These are phyloP conservation scores for Heliconius ethilla DNA, from an alignment of 2,888 invertebrate species.

Conservation along the genomic window DNA sequence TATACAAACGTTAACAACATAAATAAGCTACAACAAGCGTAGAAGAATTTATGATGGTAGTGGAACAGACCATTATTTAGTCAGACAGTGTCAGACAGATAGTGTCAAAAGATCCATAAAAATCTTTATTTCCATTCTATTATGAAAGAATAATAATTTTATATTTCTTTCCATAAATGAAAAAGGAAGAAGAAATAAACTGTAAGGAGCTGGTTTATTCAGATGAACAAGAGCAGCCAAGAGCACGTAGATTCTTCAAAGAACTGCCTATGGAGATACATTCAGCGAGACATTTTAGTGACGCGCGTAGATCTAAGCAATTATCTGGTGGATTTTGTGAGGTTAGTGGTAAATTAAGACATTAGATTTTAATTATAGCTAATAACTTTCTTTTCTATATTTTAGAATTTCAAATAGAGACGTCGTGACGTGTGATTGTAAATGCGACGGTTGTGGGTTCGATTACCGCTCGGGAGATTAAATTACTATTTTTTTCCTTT, in stretches of 20 bases:
- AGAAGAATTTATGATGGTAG: too few relatives aligned
- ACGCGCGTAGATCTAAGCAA: conserved; percentile 50
- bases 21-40: too few relatives aligned
- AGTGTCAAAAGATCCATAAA: not conserved
- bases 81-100: too few relatives aligned
- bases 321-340: conserved; percentile 70
- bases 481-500: too few relatives aligned
- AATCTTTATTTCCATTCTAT: not conserved
- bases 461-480: not conserved
- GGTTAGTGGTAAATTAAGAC: conserved; percentile 49
- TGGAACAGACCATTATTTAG: too few relatives aligned
- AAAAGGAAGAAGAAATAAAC: conserved; percentile 61
- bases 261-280: conserved; percentile 52
- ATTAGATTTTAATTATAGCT: too few relatives aligned
- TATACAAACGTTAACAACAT: too few relatives aligned
- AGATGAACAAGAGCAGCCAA: conserved; percentile 50
- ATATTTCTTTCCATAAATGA: not conserved
- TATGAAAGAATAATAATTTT: not conserved
- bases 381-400: too few relatives aligned
- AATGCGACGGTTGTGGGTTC: not conserved
- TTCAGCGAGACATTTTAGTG: conserved; percentile 49
- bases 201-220: conserved; percentile 65
- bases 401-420: too few relatives aligned
- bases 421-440: not conserved
- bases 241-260: conserved; percentile 45